Evolutionary conservation across 2,888 invertebrate genomes (phyloP).

Genomic region (Eulithis testata): DNA sequence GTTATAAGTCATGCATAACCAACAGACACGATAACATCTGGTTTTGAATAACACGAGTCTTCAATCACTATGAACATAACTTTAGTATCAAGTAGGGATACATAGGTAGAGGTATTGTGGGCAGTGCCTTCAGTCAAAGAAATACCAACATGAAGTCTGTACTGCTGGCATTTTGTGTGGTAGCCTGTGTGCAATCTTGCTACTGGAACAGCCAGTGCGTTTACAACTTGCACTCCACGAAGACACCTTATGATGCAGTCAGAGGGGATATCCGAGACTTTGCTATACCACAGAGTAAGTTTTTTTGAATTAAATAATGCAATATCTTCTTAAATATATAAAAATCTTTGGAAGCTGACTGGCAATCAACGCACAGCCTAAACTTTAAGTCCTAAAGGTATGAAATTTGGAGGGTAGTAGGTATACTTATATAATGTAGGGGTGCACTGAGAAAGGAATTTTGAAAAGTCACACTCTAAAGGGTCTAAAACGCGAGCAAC

Average conservation of each 20-base stretch:
- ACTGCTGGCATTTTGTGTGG: conserved; percentile 35
- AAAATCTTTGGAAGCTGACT: too few species aligned
- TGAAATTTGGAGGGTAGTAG: too few species aligned
- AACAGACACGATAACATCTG: too few species aligned
- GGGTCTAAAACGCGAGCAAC: too few species aligned
- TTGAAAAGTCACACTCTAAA: too few species aligned
- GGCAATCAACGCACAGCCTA: too few species aligned
- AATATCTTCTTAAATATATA: too few species aligned
- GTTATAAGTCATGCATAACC: too few species aligned
- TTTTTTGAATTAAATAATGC: neutral
- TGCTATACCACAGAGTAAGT: conserved; percentile 61
- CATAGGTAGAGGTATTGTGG: conserved; percentile 2
- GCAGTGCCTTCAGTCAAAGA: neutral
- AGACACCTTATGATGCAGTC: conserved; percentile 69
- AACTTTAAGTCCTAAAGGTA: too few species aligned
- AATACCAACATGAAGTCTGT: conserved; percentile 35
- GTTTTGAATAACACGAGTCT: too few species aligned
- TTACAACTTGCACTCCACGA: conserved; percentile 61
- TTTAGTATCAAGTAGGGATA: conserved; percentile 17
- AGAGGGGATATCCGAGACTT: conserved; percentile 71
- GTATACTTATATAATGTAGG: too few species aligned
- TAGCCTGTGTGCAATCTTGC: conserved; percentile 52
- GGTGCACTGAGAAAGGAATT: too few species aligned
- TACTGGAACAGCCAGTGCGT: conserved; percentile 66
- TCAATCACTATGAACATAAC: conserved; percentile 4